Percentiles rank a stretch among this genome's conserved stretches.
Conservation (phyloP, 2,113 vertebrate genomes). For the Ictalurus furcatus region DNA sequence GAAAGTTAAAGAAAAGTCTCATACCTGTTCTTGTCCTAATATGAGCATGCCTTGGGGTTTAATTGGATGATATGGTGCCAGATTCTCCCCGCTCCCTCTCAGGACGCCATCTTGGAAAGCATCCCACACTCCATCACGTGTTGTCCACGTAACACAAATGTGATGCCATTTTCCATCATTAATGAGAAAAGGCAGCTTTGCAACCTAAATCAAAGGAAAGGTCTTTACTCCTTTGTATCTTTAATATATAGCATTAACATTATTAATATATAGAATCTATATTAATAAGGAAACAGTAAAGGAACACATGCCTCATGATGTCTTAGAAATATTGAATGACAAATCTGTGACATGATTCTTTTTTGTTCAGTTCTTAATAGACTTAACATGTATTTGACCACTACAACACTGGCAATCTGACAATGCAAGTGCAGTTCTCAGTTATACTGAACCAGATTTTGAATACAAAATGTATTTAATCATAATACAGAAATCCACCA, state of each 20-base stretch:
- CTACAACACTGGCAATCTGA: not conserved
- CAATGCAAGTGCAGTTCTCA: not conserved
- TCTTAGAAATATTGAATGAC: not conserved
- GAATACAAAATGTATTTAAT: not conserved
- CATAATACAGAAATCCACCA: not conserved
- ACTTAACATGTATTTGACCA: not conserved
- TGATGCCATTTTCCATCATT: slow-evolving; percentile 99
- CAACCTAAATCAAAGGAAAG: slow-evolving; percentile 75
- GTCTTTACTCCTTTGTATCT: not conserved
- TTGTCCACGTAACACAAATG: slow-evolving; percentile 96
- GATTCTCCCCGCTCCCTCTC: slow-evolving; percentile 89
- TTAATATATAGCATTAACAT: not conserved
- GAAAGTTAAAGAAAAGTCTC: not conserved
- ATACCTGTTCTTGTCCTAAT: slow-evolving; percentile 96
- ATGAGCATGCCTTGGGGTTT: slow-evolving; percentile 93
- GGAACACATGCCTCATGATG: not conserved
- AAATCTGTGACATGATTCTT: not conserved
- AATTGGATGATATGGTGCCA: slow-evolving; percentile 96
- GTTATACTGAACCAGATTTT: not conserved
- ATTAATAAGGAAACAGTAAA: not conserved
- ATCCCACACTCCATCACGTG: slow-evolving; percentile 95
- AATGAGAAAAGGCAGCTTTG: slow-evolving; percentile 92
- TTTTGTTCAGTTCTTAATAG: not conserved
- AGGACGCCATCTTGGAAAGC: slow-evolving; percentile 95
- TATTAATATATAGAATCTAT: not conserved